phyloP scores from a whole-genome alignment of 1,140 invertebrate genomes.

The Mercenaria mercenaria region DNA sequence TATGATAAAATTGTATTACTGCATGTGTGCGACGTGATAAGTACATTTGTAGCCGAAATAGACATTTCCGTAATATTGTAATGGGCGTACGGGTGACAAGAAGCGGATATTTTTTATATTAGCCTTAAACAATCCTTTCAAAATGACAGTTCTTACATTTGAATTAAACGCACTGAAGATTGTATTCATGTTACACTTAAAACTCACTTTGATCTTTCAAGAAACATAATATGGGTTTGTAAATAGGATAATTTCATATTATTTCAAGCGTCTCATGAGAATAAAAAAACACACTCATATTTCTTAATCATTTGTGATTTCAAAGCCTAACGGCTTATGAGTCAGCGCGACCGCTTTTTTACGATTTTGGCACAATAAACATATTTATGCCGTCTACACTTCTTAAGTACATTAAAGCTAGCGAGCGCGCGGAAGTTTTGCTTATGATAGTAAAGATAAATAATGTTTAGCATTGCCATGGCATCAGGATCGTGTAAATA shows the following conservation, averaged over 20 bases:
- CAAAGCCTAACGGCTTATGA: background rate
- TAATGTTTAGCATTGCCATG: slow-evolving; percentile 30
- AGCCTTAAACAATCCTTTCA: no score
- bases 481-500: slow-evolving; percentile 3
- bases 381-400: slow-evolving; percentile 30
- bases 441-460: slow-evolving; percentile 48
- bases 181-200: background rate
- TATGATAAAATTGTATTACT: no score
- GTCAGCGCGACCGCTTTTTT: slow-evolving; percentile 25
- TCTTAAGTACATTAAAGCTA: slow-evolving; percentile 43
- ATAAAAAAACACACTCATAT: no score
- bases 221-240: background rate
- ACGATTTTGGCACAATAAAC: slow-evolving; percentile 38
- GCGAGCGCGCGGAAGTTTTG: background rate
- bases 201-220: background rate
- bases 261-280: background rate
- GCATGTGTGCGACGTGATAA: no score
- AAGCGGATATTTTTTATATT: background rate
- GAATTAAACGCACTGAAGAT: no score
- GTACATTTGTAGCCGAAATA: no score
- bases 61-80: no score
- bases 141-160: no score
- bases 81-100: no score
- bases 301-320: background rate
- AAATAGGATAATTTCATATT: background rate